A percentile compares a stretch with the other conserved stretches of the same genome.
phyloP scores from a whole-genome alignment of 2,888 invertebrate species.

The Spodoptera picta region DNA sequence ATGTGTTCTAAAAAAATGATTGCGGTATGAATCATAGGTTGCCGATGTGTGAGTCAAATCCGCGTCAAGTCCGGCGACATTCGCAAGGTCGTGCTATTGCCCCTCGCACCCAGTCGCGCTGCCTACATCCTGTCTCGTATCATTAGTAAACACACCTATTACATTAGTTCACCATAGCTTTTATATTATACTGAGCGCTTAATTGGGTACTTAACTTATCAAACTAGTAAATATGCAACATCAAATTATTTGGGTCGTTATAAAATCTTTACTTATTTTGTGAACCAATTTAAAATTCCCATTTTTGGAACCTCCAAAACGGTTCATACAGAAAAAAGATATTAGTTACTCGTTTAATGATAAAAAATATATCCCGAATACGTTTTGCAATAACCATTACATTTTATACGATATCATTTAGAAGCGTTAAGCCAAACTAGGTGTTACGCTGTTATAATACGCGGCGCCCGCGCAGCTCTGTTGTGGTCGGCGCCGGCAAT shows the following conservation, averaged over 20 bases:
- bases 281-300: not conserved
- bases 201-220: constrained; percentile 17
- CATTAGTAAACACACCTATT: constrained; percentile 50
- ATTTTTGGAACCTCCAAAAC: constrained; percentile 7
- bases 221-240: constrained; percentile 6
- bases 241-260: constrained; percentile 10
- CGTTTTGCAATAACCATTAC: constrained; percentile 38
- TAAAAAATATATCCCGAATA: constrained; percentile 14
- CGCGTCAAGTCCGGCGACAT: constrained; percentile 73
- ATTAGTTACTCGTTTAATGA: not conserved
- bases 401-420: constrained; percentile 32
- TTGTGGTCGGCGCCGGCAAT: constrained; percentile 58
- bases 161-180: constrained; percentile 39
- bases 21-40: constrained; percentile 66
- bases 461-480: constrained; percentile 40
- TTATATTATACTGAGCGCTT: constrained; percentile 14
- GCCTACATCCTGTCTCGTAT: constrained; percentile 64
- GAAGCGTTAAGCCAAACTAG: constrained; percentile 43
- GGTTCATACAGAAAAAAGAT: constrained; percentile 20
- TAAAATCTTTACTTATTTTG: constrained; percentile 20
- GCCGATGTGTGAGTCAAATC: constrained; percentile 66
- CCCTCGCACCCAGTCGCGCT: constrained; percentile 56
- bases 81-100: constrained; percentile 79
- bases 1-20: constrained; percentile 52
- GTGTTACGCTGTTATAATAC: constrained; percentile 45